These are phyloP conservation scores for Potorous gilbertii DNA, from an alignment of 2,797 vertebrate genomes.

Conservation along the genomic window DNA sequence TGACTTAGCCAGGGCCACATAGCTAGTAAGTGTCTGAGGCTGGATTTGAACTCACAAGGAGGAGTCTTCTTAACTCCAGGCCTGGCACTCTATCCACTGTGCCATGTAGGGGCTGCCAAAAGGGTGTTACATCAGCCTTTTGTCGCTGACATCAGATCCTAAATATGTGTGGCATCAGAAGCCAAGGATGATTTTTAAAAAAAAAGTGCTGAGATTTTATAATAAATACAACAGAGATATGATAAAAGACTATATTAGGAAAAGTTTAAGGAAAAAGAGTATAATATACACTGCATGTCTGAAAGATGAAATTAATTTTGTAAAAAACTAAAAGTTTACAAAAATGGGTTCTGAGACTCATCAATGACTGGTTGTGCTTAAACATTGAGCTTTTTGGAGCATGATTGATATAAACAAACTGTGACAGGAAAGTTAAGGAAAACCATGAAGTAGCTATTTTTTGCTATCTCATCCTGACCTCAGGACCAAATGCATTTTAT, in stretches of 20 bases:
- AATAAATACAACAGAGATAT: not conserved
- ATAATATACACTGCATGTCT: not conserved
- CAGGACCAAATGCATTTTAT: constrained; percentile 17
- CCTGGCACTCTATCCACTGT: not conserved
- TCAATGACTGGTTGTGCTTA: constrained; percentile 7
- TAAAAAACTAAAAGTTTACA: constrained; percentile 2
- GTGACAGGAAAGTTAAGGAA: constrained; percentile 13
- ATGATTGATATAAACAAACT: constrained; percentile 34
- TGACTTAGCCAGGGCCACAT: not conserved
- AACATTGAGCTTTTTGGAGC: constrained; percentile 25
- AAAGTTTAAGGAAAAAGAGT: not conserved
- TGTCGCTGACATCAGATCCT: not conserved
- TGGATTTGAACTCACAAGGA: not conserved
- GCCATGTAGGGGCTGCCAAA: not conserved
- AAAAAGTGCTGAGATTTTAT: not conserved
- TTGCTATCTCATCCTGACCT: not conserved
- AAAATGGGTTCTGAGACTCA: constrained; percentile 24
- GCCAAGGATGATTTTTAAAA: not conserved
- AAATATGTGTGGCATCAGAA: not conserved
- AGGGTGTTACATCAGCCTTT: not conserved
- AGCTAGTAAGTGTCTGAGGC: not conserved
- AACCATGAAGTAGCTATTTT: constrained; percentile 27
- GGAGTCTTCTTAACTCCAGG: not conserved
- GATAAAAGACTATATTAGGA: not conserved
- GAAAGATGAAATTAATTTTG: not conserved